phyloP scores from a whole-genome alignment of 2,113 vertebrate species.

The Phrynosoma blainvillii region DNA sequence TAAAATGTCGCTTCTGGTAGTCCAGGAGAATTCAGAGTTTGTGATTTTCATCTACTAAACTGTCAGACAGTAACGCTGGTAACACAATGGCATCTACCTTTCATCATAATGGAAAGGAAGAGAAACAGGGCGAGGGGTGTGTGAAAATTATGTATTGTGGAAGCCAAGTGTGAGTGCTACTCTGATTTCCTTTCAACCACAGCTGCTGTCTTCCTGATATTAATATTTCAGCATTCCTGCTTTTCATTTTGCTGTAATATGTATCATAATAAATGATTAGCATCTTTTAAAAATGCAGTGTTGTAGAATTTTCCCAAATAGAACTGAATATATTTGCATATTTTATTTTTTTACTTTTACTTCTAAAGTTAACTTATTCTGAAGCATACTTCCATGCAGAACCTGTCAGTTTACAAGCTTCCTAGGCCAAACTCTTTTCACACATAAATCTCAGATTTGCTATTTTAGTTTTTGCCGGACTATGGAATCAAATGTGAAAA shows the following conservation, averaged over 20 bases:
- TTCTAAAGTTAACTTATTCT: neutral
- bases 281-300: neutral
- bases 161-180: slow-evolving; percentile 7
- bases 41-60: neutral
- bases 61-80: neutral
- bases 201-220: slow-evolving; percentile 29
- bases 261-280: neutral
- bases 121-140: neutral
- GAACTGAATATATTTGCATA: fast-evolving
- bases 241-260: slow-evolving; percentile 27
- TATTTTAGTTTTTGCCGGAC: slow-evolving; percentile 1
- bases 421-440: slow-evolving; percentile 4
- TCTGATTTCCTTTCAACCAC: slow-evolving; percentile 47
- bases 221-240: slow-evolving; percentile 13
- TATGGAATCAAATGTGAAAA: slow-evolving; percentile 1
- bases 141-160: slow-evolving; percentile 12
- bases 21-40: neutral
- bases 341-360: neutral
- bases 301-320: neutral
- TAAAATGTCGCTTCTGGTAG: neutral
- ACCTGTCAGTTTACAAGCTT: neutral
- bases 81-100: neutral
- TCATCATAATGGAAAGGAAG: neutral
- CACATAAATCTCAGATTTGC: slow-evolving; percentile 40
- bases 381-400: neutral